Base-by-base conservation (phyloP, 2,888 invertebrate genomes). In the Apamea sordens region DNA sequence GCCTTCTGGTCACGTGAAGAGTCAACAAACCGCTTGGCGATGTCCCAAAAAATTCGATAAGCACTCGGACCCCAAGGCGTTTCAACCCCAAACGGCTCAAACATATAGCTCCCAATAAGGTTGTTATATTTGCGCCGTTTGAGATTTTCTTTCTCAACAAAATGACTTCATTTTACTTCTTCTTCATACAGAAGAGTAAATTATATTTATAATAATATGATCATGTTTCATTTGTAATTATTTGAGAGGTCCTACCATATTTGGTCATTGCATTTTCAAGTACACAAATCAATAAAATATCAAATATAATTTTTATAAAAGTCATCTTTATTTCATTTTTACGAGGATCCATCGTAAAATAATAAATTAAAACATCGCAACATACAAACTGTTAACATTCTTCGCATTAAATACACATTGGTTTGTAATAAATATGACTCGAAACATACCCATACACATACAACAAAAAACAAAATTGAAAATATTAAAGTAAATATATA, bases 331-430 rank as follows among this genome's bases (percentile, higher is more conserved):
- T 92, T 91, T 72, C 89, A 90, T 91, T 84, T 93, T 93, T 90
- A 94, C 92, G 92, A 91, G 93, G 92, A 93, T 94, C 92, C 92
- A 91, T 93, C 93, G 93, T 92, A 93, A 93, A 93, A 93, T 92
- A 91, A 92, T 92, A 91, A 92, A 93, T 92, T 90, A 90, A 89
- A 90, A 83, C 82, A 81, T 89, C 89, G 85, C 86, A 84, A 86
- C 89, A 89, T 86, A 87, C 88, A 91, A 88, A 85, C 85, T 87
- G 85, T 84, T 88, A 79, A 88, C 88, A 90, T 86, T 83, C 83
- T 83, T 87, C 84, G 71, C 86, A 87, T 88, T 89, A 87, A 84
- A 87, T 90, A 90, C 83, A 89, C 87, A 84, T 86, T 88, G 82
- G 81, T 87, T 91, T 85, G 91, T 91, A 90, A 93, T 93, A 93